Percentiles rank a stretch among this genome's conserved stretches.
Conservation (phyloP, 2,888 invertebrate species). For the Tenthredo amoena region DNA sequence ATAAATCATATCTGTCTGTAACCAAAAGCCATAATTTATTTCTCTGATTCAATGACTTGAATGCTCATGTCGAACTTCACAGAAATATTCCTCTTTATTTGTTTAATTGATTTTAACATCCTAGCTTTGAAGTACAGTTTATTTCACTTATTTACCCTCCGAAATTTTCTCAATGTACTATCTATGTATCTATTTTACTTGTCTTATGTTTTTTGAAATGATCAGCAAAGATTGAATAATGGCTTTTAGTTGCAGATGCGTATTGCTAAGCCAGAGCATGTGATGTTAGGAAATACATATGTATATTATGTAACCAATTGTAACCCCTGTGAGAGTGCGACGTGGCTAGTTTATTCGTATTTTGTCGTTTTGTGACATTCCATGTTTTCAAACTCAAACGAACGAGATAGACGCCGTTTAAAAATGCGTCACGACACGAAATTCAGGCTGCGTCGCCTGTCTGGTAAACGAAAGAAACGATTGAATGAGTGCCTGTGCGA, state of each 20-base stretch:
- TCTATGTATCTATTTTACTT: background rate
- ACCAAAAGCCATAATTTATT: conserved; percentile 20
- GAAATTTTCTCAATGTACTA: background rate
- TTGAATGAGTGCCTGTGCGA: conserved; percentile 11
- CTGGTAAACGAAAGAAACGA: background rate
- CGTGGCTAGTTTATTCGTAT: conserved; percentile 56
- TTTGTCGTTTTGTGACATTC: conserved; percentile 73
- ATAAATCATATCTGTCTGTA: conserved; percentile 54
- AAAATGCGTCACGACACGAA: conserved; percentile 44
- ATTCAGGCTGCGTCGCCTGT: conserved; percentile 26
- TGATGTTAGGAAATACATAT: conserved; percentile 69
- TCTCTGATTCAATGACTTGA: background rate
- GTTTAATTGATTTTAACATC: background rate
- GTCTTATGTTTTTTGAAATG: background rate
- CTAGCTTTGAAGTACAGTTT: background rate
- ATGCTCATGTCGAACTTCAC: background rate
- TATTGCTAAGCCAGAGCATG: conserved; percentile 69
- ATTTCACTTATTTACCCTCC: background rate
- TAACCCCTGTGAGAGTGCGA: conserved; percentile 54
- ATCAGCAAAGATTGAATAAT: background rate
- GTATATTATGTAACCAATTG: conserved; percentile 51
- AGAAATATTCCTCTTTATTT: background rate
- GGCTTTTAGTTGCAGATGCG: conserved; percentile 57
- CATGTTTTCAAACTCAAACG: conserved; percentile 70
- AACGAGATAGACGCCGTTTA: conserved; percentile 58